Percentiles rank a stretch among this genome's conserved stretches.
Conservation (phyloP, 1,140 invertebrate genomes). For the Philopotamus ludificatus region DNA sequence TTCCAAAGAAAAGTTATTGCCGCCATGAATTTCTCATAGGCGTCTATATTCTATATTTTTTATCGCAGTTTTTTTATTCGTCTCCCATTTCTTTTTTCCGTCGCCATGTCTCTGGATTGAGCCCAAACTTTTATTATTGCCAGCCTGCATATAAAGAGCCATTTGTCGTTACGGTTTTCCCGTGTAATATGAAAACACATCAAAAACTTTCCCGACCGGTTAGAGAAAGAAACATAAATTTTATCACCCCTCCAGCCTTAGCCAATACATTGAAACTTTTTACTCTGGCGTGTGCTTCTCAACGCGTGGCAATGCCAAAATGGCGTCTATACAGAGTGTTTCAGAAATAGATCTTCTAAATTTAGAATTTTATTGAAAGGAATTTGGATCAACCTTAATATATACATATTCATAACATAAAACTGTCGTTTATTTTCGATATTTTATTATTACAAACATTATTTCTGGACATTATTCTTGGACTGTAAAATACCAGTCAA, state of each 20-base stretch:
- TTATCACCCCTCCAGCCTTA: conserved; percentile 28
- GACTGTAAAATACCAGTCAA: too few species aligned
- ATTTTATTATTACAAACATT: too few species aligned
- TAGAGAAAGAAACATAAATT: conserved; percentile 33
- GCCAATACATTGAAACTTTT: conserved; percentile 28
- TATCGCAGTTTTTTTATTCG: background rate
- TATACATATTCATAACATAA: too few species aligned
- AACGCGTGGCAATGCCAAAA: conserved; percentile 8
- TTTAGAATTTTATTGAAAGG: too few species aligned
- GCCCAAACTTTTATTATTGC: conserved; percentile 28
- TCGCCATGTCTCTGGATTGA: conserved; percentile 1
- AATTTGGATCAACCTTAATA: too few species aligned
- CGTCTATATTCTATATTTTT: too few species aligned
- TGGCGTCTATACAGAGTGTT: too few species aligned
- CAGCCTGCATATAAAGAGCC: conserved; percentile 29
- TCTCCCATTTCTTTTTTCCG: conserved; percentile 3
- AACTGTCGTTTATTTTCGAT: too few species aligned
- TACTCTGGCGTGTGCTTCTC: background rate
- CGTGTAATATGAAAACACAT: conserved; percentile 32
- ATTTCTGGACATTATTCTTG: too few species aligned
- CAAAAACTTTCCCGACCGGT: conserved; percentile 30
- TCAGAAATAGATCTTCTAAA: too few species aligned
- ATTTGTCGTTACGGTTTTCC: conserved; percentile 31
- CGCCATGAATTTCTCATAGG: too few species aligned
- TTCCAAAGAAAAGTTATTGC: too few species aligned